Base-by-base conservation (phyloP, 2,797 vertebrate genomes). In the Helicolenus hilgendorfi region DNA sequence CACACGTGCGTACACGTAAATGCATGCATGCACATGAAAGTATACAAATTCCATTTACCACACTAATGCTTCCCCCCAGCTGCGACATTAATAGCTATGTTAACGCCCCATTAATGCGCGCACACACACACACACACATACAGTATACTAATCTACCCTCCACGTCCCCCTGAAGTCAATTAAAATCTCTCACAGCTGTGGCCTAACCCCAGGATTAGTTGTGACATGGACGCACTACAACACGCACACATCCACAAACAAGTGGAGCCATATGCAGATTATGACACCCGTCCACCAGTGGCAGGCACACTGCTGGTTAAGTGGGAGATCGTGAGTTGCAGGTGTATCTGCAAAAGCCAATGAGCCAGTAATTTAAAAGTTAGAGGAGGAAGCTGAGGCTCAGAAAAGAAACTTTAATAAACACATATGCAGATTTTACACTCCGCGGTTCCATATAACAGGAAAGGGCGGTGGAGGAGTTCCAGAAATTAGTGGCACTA, bases 31-130 rank as follows among this genome's bases (percentile, higher is more conserved):
- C 72, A 68, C 64, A 60, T 65, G 35, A 58, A 91, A 83, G 79
- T 88, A 86, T 77, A 90, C 74, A 92, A 85, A 92, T 88, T 89
- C 72, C 65, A 89, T 95, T 92, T 88, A 86, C 73, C 81, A 88
- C 72, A 70, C 71, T 79, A 84, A 90, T 89, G 75, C 84, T 35
- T 45, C 56, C 84, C 79, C 64, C 81, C 72, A 94, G 94, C 92
- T 89, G 92, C 86, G 85, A 90, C 88, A 93, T 95, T 93, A 94
- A 94, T 91, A 94, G 94, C 81, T 81, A 80, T 33, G 83, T 89
- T 86, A 92, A 89, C 81, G 59, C 87, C 71, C 82, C 84, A 88
- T 86, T 88, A 94, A 93, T 86, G 80, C 18, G 13, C 26, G 84
- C 33, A 83, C 24, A 58, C 53, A 58, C 27, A 70, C 33, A 77